A percentile compares a stretch with the other conserved stretches of the same genome.
Evolutionary conservation across 2,888 invertebrate species (phyloP).

Genomic region (Orchestes rusci): DNA sequence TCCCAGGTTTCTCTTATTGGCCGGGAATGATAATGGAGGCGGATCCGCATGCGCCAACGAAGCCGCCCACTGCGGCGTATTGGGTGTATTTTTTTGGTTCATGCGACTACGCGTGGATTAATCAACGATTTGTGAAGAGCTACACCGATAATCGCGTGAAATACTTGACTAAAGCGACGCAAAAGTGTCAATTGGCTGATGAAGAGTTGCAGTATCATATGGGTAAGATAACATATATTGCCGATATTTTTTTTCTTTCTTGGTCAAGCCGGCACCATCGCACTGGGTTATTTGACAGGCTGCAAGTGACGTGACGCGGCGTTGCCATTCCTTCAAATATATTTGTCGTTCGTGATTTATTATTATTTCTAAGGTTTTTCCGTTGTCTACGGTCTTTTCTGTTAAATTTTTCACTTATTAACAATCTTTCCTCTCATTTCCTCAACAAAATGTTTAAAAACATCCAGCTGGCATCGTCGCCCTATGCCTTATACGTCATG

Average conservation of each 20-base stretch:
- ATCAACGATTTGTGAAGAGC: constrained; percentile 21
- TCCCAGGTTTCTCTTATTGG: constrained; percentile 25
- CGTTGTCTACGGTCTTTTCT: too few relatives aligned
- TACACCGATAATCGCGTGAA: constrained; percentile 22
- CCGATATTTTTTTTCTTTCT: not conserved
- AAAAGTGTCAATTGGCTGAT: not conserved
- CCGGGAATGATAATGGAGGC: constrained; percentile 25
- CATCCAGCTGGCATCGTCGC: too few relatives aligned
- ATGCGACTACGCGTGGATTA: constrained; percentile 28
- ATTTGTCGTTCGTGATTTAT: too few relatives aligned
- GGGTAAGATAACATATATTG: not conserved
- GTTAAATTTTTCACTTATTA: too few relatives aligned
- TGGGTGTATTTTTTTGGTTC: constrained; percentile 29
- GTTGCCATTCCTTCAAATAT: too few relatives aligned
- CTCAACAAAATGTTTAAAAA: too few relatives aligned
- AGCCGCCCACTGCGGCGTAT: constrained; percentile 5
- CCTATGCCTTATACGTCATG: too few relatives aligned
- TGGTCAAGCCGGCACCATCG: too few relatives aligned
- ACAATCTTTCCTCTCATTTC: too few relatives aligned
- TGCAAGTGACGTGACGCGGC: not conserved
- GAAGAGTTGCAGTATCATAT: not conserved
- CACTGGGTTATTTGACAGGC: not conserved
- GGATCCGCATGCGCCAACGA: constrained; percentile 5
- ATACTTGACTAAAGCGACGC: constrained; percentile 3
- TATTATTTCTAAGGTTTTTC: too few relatives aligned